These are phyloP conservation scores for Eublepharis macularius DNA, from an alignment of 2,113 vertebrate genomes.

Conservation along the genomic window DNA sequence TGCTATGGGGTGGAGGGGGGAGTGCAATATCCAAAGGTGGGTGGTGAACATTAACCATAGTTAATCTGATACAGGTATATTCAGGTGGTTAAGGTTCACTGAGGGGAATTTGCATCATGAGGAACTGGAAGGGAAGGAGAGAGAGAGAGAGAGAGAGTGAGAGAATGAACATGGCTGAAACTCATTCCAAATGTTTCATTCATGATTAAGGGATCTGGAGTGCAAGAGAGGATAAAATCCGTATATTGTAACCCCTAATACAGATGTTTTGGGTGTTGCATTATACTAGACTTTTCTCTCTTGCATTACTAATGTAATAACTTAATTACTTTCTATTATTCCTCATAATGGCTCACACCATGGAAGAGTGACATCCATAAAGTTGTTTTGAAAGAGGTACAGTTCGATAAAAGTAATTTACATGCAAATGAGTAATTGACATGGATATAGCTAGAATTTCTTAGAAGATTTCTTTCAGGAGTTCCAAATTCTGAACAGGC, in stretches of 20 bases:
- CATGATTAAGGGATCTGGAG: neutral
- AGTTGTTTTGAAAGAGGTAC: neutral
- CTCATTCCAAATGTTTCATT: neutral
- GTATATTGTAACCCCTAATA: too few species aligned
- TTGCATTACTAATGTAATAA: neutral
- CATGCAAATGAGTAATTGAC: too few species aligned
- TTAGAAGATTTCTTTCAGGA: neutral
- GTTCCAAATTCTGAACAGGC: neutral
- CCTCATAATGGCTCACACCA: neutral
- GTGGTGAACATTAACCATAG: neutral
- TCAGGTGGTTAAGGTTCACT: neutral
- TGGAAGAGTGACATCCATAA: neutral
- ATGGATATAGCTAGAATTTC: neutral
- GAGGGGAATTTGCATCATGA: neutral
- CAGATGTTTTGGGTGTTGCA: neutral
- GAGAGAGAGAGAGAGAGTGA: neutral
- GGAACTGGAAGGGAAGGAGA: neutral
- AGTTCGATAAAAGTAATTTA: neutral
- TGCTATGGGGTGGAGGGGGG: too few species aligned
- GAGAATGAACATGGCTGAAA: neutral
- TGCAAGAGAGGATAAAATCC: neutral
- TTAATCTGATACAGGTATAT: neutral
- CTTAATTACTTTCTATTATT: neutral
- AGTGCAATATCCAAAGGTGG: too few species aligned
- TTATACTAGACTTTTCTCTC: neutral